Conservation (phyloP, 2,888 invertebrate species). For the Amblyjoppa proteus region DNA sequence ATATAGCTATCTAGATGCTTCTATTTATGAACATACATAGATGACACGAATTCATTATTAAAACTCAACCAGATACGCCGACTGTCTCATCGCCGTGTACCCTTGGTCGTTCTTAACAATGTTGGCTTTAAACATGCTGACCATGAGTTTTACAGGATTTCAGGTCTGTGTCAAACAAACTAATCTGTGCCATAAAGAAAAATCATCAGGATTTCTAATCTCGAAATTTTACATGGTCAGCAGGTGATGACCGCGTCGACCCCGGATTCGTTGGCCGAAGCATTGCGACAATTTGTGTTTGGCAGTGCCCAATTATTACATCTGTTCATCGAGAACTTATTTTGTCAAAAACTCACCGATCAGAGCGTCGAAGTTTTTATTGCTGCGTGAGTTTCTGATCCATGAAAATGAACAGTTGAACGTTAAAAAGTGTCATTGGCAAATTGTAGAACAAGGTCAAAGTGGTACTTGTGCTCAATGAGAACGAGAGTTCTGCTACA, state of each 20-base stretch:
- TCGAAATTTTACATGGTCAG: background rate
- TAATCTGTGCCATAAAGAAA: background rate
- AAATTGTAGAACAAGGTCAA: conserved; percentile 4
- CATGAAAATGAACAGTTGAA: background rate
- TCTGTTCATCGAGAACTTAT: conserved; percentile 20
- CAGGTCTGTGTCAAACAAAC: background rate
- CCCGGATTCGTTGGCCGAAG: background rate
- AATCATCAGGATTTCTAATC: background rate
- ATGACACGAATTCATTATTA: background rate
- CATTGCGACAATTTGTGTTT: conserved; percentile 11
- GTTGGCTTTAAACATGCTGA: conserved; percentile 15
- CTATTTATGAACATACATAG: background rate
- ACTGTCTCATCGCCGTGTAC: conserved; percentile 13
- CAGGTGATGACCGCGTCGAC: background rate
- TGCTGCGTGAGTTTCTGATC: background rate
- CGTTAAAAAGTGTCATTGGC: background rate
- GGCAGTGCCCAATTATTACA: background rate
- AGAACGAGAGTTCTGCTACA: background rate
- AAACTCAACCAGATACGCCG: conserved; percentile 14
- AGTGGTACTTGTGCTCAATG: conserved; percentile 17
- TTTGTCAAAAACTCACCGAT: conserved; percentile 12
- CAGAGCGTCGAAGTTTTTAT: conserved; percentile 1
- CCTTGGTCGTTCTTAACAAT: background rate
- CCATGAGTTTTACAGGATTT: conserved; percentile 15
- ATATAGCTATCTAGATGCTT: conserved; percentile 2